Conservation (phyloP, 1,140 invertebrate species). For the Bombus confusus region DNA sequence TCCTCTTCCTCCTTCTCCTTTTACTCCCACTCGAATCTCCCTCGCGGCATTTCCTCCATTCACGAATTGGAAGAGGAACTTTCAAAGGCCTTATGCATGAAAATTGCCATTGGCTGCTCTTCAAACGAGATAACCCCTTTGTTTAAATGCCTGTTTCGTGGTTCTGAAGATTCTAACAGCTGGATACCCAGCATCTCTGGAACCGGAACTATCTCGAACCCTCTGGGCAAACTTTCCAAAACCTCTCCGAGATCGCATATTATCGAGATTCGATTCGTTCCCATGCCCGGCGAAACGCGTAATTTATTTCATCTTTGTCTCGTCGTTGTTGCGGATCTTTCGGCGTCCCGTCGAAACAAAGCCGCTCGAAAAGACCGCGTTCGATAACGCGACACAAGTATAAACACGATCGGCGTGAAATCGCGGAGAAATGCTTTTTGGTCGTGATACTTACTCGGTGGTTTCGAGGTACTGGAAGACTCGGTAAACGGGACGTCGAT, state of each 20-base stretch:
- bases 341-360: not conserved
- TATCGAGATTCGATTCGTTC: slow-evolving; percentile 27
- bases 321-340: too few relatives aligned
- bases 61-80: slow-evolving; percentile 25
- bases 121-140: slow-evolving; percentile 45
- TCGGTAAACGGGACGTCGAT: slow-evolving; percentile 88
- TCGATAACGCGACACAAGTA: not conserved
- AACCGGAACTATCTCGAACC: not conserved
- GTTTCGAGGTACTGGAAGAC: slow-evolving; percentile 91
- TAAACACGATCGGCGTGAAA: not conserved
- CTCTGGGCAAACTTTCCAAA: slow-evolving; percentile 39
- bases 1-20: not conserved
- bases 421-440: not conserved
- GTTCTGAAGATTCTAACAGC: slow-evolving; percentile 29
- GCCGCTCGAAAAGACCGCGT: not conserved
- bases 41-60: slow-evolving; percentile 29
- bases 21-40: not conserved
- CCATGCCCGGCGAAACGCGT: not conserved
- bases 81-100: slow-evolving; percentile 34
- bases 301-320: slow-evolving; percentile 3
- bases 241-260: not conserved
- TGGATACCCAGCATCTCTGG: slow-evolving; percentile 14
- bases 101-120: slow-evolving; percentile 42
- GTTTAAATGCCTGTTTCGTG: slow-evolving; percentile 51
- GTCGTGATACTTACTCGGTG: slow-evolving; percentile 79